Conservation (phyloP, 1,140 invertebrate species). For the Chymomyza costata region DNA sequence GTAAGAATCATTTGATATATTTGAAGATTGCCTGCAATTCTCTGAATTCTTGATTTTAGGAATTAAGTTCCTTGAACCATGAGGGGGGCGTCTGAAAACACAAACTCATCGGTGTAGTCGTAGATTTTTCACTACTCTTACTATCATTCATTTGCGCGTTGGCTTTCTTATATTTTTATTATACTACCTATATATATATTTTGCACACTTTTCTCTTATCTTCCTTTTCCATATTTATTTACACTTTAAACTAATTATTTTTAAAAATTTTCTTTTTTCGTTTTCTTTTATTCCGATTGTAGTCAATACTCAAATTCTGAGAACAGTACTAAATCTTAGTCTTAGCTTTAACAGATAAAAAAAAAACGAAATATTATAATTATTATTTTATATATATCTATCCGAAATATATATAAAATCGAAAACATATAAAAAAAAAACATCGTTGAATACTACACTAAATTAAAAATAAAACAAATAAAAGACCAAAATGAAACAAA, state of each 20-base stretch:
- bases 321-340: slow-evolving; percentile 67
- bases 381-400: background rate
- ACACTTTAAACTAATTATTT: slow-evolving; percentile 57
- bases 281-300: slow-evolving; percentile 35
- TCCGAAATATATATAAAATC: slow-evolving; percentile 1
- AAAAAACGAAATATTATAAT: slow-evolving; percentile 5
- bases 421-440: slow-evolving; percentile 15
- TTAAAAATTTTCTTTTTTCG: slow-evolving; percentile 51
- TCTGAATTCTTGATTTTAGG: no score
- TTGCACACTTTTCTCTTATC: slow-evolving; percentile 11
- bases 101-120: background rate
- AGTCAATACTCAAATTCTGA: slow-evolving; percentile 73
- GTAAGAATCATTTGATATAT: no score
- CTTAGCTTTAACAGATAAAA: slow-evolving; percentile 27
- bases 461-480: slow-evolving; percentile 18
- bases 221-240: slow-evolving; percentile 22
- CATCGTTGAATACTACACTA: slow-evolving; percentile 13
- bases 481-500: slow-evolving; percentile 8
- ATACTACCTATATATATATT: background rate
- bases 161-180: slow-evolving; percentile 13
- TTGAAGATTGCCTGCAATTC: no score
- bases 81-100: background rate
- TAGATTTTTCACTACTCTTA: background rate
- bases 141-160: slow-evolving; percentile 4
- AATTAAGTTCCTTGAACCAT: slow-evolving; percentile 9